Evolutionary conservation across 2,797 vertebrate genomes (phyloP), one percentile per base, ranked within the genome.

Genomic region (Thalassophryne amazonica): DNA sequence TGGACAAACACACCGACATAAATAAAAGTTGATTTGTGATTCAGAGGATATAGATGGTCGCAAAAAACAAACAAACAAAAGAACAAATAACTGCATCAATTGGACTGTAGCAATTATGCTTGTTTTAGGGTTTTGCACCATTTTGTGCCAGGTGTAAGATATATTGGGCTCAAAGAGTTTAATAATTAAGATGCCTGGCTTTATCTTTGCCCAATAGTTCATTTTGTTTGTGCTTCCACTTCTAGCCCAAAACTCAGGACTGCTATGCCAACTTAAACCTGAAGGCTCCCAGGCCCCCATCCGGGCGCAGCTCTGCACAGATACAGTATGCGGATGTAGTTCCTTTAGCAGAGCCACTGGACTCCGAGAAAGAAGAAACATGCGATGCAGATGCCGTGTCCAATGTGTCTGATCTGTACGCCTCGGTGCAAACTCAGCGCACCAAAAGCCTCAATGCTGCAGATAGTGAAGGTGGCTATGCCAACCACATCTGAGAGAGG

Each of bases 251-350:
- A 52, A 51, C 23, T 20, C 72, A 84, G 60, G 89, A 88, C 30
- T 89, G 86, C 43, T 91, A 91, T 4, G 86, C 88, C 25, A 91
- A 91, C 72, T 65, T 91, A 65, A 62, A 67, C 20, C 76, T 88
- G 56, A 89, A 88, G 65, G 47, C 76, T 34, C 81, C 86, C 14
- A 71, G 69, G 42, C 9, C 14, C 2, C 55, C 54, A 19, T 68
- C 79, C 3, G 82, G 61, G 9, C 63, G 60, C 27, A 71, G 59
- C 59, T 83, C 86, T 38, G 70, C 85, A 5, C 64, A 78, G 58
- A 66, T 76, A 18, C 72, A 86, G 40, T 86, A 84, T 52, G 78
- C 84, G 1, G 78, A 79, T 4, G 67, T 72, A 2, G 22, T 70
- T 52, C 43, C 56, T 2, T 8, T 73, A 7, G 70, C 64, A 19